phyloP scores from a whole-genome alignment of 2,797 vertebrate genomes.

The Pempheris klunzingeri region DNA sequence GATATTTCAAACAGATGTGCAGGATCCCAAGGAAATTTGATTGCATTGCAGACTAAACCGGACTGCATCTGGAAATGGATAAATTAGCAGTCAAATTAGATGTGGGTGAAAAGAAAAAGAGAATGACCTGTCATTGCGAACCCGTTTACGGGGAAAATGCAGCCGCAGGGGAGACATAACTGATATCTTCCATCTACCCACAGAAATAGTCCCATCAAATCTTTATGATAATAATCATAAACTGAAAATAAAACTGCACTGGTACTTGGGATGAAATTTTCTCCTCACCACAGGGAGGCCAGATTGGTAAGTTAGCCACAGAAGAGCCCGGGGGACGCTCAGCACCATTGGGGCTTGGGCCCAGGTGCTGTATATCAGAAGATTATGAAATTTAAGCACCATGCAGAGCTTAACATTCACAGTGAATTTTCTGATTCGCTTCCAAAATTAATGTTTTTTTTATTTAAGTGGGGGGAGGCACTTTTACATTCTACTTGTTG shows the following conservation, averaged over 20 bases:
- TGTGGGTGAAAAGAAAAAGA: neutral
- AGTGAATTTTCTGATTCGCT: constrained; percentile 11
- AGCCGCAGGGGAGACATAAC: constrained; percentile 9
- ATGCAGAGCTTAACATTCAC: constrained; percentile 23
- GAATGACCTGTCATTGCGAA: neutral
- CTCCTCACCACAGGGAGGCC: constrained; percentile 33
- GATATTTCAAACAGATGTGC: neutral
- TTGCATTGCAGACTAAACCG: neutral
- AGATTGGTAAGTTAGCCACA: constrained; percentile 27
- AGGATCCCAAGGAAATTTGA: neutral
- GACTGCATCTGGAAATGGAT: neutral
- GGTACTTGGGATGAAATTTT: constrained; percentile 38
- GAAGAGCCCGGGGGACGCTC: constrained; percentile 1
- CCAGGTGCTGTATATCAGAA: constrained; percentile 15
- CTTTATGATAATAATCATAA: constrained; percentile 50
- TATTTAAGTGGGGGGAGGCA: neutral
- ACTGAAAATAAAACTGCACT: constrained; percentile 45
- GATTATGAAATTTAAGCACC: constrained; percentile 21
- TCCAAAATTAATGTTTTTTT: constrained; percentile 12
- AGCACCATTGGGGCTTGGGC: constrained; percentile 8
- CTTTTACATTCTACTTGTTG: neutral
- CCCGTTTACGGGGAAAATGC: neutral
- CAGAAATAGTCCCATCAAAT: constrained; percentile 53
- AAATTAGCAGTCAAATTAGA: neutral
- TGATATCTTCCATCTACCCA: constrained; percentile 27